A percentile compares a stretch with the other conserved stretches of the same genome.
phyloP scores from a whole-genome alignment of 1,140 invertebrate species.

The Heliconius congener region DNA sequence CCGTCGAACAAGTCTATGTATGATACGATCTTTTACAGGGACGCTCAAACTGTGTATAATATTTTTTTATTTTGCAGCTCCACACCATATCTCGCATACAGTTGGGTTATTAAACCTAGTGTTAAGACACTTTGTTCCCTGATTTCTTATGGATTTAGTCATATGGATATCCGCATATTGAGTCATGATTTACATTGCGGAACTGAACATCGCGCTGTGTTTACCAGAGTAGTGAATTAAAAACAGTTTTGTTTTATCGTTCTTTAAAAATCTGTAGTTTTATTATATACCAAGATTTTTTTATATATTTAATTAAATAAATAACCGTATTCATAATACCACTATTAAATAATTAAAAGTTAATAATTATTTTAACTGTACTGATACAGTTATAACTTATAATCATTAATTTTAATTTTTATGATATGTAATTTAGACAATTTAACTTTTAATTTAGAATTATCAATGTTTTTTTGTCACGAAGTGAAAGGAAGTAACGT shows the following conservation, averaged over 20 bases:
- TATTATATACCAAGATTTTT: not conserved
- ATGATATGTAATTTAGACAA: not conserved
- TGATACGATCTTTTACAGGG: not conserved
- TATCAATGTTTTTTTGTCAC: too few relatives aligned
- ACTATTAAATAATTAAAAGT: not conserved
- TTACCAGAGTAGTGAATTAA: too few relatives aligned
- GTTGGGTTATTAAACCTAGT: too few relatives aligned
- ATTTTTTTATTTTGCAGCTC: not conserved
- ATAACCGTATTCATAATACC: conserved; percentile 4
- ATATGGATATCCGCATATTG: too few relatives aligned
- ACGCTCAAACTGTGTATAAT: not conserved
- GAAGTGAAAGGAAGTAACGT: too few relatives aligned
- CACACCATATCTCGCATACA: too few relatives aligned
- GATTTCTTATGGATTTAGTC: too few relatives aligned
- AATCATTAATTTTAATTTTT: not conserved
- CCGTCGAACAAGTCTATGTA: not conserved
- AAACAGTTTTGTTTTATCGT: not conserved
- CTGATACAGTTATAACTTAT: not conserved
- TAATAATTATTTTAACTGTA: conserved; percentile 4
- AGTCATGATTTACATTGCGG: too few relatives aligned
- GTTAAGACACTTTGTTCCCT: too few relatives aligned
- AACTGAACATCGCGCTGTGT: too few relatives aligned
- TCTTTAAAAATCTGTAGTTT: not conserved
- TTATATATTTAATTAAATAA: not conserved
- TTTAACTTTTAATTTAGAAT: not conserved